phyloP scores from a whole-genome alignment of 2,113 vertebrate genomes.

The Cygnus buccinator region DNA sequence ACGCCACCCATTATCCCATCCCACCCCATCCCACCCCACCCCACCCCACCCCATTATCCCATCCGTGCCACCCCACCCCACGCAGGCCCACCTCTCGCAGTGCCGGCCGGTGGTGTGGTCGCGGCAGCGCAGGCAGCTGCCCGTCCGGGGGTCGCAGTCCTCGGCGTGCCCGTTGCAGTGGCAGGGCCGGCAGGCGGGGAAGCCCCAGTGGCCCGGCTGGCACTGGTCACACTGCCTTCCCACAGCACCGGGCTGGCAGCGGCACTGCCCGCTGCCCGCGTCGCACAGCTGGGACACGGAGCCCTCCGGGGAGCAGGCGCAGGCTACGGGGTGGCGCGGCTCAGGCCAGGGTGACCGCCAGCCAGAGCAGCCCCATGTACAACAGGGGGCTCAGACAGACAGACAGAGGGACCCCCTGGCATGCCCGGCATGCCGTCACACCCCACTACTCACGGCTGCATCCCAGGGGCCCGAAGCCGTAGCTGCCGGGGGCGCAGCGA shows the following conservation, averaged over 20 bases:
- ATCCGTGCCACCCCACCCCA: neutral
- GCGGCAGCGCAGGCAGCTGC: constrained; percentile 86
- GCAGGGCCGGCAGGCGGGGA: constrained; percentile 88
- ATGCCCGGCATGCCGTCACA: neutral
- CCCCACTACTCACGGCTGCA: constrained; percentile 81
- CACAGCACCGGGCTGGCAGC: constrained; percentile 67
- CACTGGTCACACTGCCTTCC: constrained; percentile 85
- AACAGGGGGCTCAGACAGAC: neutral
- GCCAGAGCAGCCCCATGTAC: neutral
- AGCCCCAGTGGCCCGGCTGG: constrained; percentile 91
- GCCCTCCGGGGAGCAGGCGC: constrained; percentile 81
- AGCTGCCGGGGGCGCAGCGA: constrained; percentile 81
- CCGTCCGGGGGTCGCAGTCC: constrained; percentile 83
- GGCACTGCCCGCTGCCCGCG: constrained; percentile 81
- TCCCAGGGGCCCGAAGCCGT: constrained; percentile 82
- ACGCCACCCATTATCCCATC: neutral
- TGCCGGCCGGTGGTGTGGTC: constrained; percentile 80
- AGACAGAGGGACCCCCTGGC: neutral
- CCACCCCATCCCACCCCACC: neutral
- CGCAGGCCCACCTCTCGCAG: constrained; percentile 74
- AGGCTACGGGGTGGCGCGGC: constrained; percentile 65
- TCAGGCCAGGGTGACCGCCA: neutral
- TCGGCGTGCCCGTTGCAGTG: constrained; percentile 88
- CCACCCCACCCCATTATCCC: neutral
- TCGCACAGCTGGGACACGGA: constrained; percentile 81